A percentile compares a stretch with the other conserved stretches of the same genome.
phyloP scores from a whole-genome alignment of 1,140 invertebrate genomes.

The Drosophila arizonae region DNA sequence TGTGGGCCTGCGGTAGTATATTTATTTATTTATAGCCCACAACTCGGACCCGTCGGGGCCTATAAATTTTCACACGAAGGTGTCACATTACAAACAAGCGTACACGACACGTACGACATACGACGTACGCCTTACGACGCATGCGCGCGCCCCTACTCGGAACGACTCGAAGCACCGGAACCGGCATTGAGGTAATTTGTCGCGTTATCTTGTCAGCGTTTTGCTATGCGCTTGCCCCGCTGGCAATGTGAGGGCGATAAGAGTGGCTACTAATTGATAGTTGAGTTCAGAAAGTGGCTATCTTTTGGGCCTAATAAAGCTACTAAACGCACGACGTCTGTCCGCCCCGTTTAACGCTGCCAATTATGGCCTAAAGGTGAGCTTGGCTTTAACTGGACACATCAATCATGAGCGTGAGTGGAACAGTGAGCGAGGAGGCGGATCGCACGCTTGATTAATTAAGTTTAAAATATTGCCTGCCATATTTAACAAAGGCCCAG shows the following conservation, averaged over 20 bases:
- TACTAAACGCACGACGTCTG: conserved; percentile 40
- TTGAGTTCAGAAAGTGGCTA: not conserved
- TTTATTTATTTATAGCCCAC: conserved; percentile 45
- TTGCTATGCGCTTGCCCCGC: conserved; percentile 32
- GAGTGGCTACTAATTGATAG: conserved; percentile 22
- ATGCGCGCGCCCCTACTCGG: conserved; percentile 22
- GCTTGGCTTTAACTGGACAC: conserved; percentile 20
- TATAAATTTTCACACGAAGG: conserved; percentile 79
- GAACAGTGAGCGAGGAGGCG: conserved; percentile 32
- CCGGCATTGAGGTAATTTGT: conserved; percentile 62
- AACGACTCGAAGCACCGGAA: conserved; percentile 28
- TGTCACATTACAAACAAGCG: conserved; percentile 70
- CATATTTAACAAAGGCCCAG: conserved; percentile 59
- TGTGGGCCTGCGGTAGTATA: conserved; percentile 30
- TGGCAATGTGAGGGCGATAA: conserved; percentile 38
- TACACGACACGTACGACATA: conserved; percentile 45
- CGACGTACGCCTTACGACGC: conserved; percentile 34
- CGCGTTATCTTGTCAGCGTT: conserved; percentile 77
- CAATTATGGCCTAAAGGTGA: conserved; percentile 23
- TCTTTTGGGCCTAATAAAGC: conserved; percentile 42
- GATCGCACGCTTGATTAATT: conserved; percentile 70
- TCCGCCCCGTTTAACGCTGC: conserved; percentile 50
- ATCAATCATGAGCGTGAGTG: conserved; percentile 56
- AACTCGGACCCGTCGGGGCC: conserved; percentile 26
- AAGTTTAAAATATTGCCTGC: conserved; percentile 76